phyloP scores from a whole-genome alignment of 1,140 invertebrate genomes.

The Amphibalanus amphitrite region DNA sequence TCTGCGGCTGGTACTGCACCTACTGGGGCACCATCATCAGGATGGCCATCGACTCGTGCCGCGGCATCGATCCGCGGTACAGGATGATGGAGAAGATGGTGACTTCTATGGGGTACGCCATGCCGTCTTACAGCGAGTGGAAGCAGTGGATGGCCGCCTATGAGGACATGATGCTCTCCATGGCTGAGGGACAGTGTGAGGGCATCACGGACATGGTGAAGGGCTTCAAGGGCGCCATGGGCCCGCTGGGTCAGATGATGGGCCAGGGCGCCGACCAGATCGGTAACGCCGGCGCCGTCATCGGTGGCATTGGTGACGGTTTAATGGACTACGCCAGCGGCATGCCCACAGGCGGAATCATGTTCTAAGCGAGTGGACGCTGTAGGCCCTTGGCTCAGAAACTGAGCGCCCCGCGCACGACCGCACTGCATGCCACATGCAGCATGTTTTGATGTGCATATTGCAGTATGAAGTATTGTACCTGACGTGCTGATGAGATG shows the following conservation, averaged over 20 bases:
- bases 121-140: conserved; percentile 4
- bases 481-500: too few species aligned
- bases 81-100: background rate
- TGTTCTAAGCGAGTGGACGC: too few species aligned
- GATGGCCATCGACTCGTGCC: background rate
- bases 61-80: background rate
- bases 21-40: background rate
- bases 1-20: conserved; percentile 3
- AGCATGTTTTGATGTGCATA: too few species aligned
- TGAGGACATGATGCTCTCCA: background rate
- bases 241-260: background rate
- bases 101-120: background rate
- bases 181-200: background rate
- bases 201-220: conserved; percentile 2
- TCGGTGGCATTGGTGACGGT: background rate
- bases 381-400: too few species aligned
- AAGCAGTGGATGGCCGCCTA: conserved; percentile 1
- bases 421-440: too few species aligned
- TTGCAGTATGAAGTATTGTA: too few species aligned
- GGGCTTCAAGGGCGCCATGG: background rate
- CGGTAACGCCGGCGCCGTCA: background rate
- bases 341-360: conserved; percentile 1
- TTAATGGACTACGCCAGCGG: background rate
- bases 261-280: background rate
- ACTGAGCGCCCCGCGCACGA: too few species aligned